Evolutionary conservation across 2,113 vertebrate species (phyloP).

Genomic region (Nettapus auritus): DNA sequence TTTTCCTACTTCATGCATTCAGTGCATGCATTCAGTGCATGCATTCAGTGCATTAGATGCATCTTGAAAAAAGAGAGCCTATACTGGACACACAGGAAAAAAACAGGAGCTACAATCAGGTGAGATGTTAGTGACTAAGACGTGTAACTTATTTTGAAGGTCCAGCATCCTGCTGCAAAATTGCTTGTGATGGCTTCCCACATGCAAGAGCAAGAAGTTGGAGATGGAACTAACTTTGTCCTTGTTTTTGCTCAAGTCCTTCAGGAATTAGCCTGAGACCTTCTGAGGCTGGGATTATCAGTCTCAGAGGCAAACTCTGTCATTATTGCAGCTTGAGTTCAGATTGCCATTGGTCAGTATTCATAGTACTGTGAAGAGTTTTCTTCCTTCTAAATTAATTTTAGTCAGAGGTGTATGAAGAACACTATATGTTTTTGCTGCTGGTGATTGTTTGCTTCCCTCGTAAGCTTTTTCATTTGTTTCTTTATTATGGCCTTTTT

Average conservation of each 20-base stretch:
- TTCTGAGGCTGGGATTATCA: constrained; percentile 93
- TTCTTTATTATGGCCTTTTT: not conserved
- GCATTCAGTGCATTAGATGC: not conserved
- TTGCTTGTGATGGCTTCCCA: constrained; percentile 98
- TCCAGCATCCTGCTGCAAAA: constrained; percentile 97
- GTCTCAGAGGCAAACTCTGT: constrained; percentile 87
- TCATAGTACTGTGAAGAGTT: not conserved
- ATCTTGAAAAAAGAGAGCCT: not conserved
- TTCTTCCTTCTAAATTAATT: not conserved
- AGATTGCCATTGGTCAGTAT: not conserved
- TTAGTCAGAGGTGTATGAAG: not conserved
- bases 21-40: not conserved
- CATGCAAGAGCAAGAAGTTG: constrained; percentile 98
- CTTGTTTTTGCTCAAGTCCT: constrained; percentile 96
- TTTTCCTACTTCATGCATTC: not conserved
- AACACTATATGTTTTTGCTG: not conserved
- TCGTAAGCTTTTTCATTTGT: not conserved
- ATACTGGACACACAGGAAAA: not conserved
- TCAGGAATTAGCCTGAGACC: constrained; percentile 92
- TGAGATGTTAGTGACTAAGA: not conserved
- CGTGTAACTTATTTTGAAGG: constrained; percentile 73
- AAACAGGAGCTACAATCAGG: not conserved
- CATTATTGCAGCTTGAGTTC: not conserved
- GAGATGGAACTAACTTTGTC: constrained; percentile 97
- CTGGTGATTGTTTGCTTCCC: not conserved